Evolutionary conservation across 2,888 invertebrate species (phyloP).

Genomic region (Ophion ellenae): DNA sequence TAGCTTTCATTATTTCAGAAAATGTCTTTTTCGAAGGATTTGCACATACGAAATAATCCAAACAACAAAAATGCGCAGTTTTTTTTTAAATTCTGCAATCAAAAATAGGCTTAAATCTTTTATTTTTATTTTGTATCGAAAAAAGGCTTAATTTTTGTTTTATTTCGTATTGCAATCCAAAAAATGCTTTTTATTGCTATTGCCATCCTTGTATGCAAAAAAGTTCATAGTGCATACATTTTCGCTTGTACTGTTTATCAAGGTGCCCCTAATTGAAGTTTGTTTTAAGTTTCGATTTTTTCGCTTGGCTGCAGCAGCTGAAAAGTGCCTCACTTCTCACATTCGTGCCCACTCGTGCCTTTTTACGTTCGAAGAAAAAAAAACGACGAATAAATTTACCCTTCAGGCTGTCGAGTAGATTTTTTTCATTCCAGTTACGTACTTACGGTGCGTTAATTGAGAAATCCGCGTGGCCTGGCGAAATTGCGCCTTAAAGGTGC

Average conservation of each 20-base stretch:
- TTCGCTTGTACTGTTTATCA: not conserved
- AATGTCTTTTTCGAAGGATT: too few relatives aligned
- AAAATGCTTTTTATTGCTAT: not conserved
- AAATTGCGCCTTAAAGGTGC: not conserved
- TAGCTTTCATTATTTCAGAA: too few relatives aligned
- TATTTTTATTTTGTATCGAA: too few relatives aligned
- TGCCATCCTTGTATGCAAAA: not conserved
- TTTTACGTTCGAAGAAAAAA: slow-evolving; percentile 2
- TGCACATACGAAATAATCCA: too few relatives aligned
- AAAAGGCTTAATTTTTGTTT: too few relatives aligned
- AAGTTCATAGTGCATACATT: not conserved
- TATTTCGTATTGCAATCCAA: not conserved
- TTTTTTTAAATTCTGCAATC: too few relatives aligned
- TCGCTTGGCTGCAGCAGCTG: not conserved
- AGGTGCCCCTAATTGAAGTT: not conserved
- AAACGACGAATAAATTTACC: slow-evolving; percentile 35
- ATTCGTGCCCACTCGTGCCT: not conserved
- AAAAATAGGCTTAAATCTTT: too few relatives aligned
- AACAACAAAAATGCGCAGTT: too few relatives aligned
- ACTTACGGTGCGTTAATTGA: slow-evolving; percentile 53
- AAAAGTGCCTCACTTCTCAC: not conserved
- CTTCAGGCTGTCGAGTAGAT: not conserved
- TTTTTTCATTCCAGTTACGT: slow-evolving; percentile 8
- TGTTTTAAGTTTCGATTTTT: not conserved
- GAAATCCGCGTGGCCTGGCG: slow-evolving; percentile 44